Base-by-base conservation (phyloP, 2,797 vertebrate genomes). In the Eurystomus glaucurus region DNA sequence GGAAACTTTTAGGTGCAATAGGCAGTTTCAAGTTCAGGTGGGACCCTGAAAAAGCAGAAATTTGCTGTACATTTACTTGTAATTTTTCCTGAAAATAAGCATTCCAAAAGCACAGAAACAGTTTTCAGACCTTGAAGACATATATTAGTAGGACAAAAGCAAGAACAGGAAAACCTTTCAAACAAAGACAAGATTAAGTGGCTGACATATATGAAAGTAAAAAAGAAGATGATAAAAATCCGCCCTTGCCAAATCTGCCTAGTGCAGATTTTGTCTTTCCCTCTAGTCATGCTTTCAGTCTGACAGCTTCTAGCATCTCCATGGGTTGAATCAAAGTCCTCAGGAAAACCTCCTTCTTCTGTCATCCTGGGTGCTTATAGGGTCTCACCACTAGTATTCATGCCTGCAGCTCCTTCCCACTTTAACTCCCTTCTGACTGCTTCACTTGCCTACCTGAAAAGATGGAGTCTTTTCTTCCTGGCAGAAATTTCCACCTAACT, bases 341-440 rank as follows among this genome's bases (percentile, higher is more conserved):
- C 12, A 57, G 16, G 13, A 60, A 71, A 78, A 68, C 2, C 15
- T 35, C 22, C 6, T 65, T n/a, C 14, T 65, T 57, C 20, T 51
- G 20, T 54, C 21, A 54, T 2, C 0, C 0, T 28, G 29, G 4
- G 7, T n/a, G 5, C 29, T 37, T 4, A 41, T 9, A 20, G 18
- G 4, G 3, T 84, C 78, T 82, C 26, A 55, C 4, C 8, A 13
- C 18, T 11, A 43, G 66, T 64, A 48, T 50, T 50, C 0, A 0
- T n/a, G 7, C 12, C 39, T 37, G 20, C 79, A 87, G 5, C 0
- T 77, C 17, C 6, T 58, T 46, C 5, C 11, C 4, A 16, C 4
- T 81, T 84, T 31, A 26, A 50, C 77, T 77, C 14, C 23, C 19
- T 7, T 84, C 9, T 61, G 9, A 14, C 26, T 58, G 8, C n/a